Base-by-base conservation (phyloP, 2,797 vertebrate genomes). In the Sebastes minor region DNA sequence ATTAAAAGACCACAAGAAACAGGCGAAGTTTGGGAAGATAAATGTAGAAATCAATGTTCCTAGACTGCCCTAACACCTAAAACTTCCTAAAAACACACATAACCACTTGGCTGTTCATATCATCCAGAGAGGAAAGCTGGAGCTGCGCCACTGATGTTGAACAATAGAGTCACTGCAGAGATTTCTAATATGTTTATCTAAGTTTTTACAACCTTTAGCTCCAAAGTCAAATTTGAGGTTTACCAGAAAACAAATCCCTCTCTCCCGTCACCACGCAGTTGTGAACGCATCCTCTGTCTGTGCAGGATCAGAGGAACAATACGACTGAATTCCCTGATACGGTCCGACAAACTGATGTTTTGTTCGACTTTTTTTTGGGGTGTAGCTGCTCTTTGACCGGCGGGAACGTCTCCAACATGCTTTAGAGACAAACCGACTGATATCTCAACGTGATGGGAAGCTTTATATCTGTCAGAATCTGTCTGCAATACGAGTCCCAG, bases 401-500 rank as follows among this genome's bases (percentile, higher is more conserved):
- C 18, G 67, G 52, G 74, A 80, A 65, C 71, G 3, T 76, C 65
- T 81, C 33, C 8, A 10, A 38, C 25, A 28, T 8, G 49, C 25
- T 61, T 20, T 16, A 56, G 81, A 87, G 81, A 87, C 76, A 88
- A 62, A 79, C 59, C 4, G 1, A 5, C 30, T 25, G 63, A 80
- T 33, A 10, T 79, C 82, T 74, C 7, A 53, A 52, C 56, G 6
- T 74, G 70, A 80, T 38, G 63, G 75, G 70, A 72, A 60, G 71
- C 46, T 76, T 49, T 70, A 64, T 73, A 69, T 35, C 60, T 71
- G 75, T 74, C 82, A 46, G 14, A 57, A 10, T 42, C 14, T 67
- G n/a, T 68, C 35, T 23, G n/a, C 1, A 33, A 5, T 30, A 60
- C 1, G 2, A 72, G 32, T 81, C 80, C 71, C 77, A 71, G n/a